Conservation (phyloP, 2,113 vertebrate genomes). For the Proteles cristata region DNA sequence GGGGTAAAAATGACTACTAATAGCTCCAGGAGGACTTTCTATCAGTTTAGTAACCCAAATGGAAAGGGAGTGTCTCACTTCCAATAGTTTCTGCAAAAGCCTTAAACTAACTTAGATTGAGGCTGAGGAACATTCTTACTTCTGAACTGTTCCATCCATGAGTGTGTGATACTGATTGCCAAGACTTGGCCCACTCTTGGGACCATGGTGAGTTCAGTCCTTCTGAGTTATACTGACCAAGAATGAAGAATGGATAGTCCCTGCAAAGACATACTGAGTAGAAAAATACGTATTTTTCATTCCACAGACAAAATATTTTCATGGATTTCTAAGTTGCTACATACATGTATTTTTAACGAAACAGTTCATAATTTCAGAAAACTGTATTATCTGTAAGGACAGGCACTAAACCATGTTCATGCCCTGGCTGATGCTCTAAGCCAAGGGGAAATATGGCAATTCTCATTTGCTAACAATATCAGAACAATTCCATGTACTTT, state of each 20-base stretch:
- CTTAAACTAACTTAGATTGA: neutral
- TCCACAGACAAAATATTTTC: neutral
- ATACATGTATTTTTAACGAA: neutral
- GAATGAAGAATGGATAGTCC: neutral
- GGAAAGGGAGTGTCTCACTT: neutral
- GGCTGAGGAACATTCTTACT: accelerated
- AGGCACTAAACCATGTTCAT: neutral
- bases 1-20: neutral
- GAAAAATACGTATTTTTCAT: neutral
- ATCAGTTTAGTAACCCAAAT: neutral
- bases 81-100: neutral
- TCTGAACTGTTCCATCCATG: neutral
- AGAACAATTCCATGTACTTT: neutral
- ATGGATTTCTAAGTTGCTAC: constrained; percentile 8
- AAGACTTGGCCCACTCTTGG: neutral
- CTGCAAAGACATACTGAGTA: neutral
- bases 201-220: neutral
- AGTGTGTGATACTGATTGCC: neutral
- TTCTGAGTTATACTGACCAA: neutral
- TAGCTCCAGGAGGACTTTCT: neutral
- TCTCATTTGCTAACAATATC: neutral
- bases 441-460: neutral
- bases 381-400: neutral
- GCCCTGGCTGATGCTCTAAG: neutral
- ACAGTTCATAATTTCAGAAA: neutral